These are phyloP conservation scores for Drosophila jambulina DNA, from an alignment of 1,140 invertebrate species.

Conservation along the genomic window DNA sequence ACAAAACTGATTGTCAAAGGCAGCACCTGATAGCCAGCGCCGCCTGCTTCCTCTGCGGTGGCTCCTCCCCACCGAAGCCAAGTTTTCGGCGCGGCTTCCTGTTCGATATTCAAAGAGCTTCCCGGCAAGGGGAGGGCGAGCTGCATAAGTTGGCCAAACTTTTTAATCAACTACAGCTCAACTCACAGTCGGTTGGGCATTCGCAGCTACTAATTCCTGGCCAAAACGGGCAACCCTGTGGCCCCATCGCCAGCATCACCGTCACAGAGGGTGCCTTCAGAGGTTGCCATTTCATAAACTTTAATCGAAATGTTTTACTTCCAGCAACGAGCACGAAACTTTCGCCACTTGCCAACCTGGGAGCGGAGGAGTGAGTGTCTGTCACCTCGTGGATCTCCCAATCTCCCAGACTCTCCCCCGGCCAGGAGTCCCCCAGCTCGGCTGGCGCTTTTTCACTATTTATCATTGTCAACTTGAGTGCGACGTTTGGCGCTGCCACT, in stretches of 20 bases:
- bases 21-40: slow-evolving; percentile 37
- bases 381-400: slow-evolving; percentile 35
- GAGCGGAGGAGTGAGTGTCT: slow-evolving; percentile 36
- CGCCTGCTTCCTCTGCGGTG: slow-evolving; percentile 1
- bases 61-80: slow-evolving; percentile 11
- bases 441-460: slow-evolving; percentile 82
- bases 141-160: slow-evolving; percentile 61
- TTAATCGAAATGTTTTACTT: slow-evolving; percentile 84
- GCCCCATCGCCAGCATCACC: slow-evolving; percentile 1
- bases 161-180: slow-evolving; percentile 76
- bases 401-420: not conserved
- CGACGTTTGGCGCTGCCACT: slow-evolving; percentile 78
- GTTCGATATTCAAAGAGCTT: slow-evolving; percentile 63
- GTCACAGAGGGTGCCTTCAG: slow-evolving; percentile 21
- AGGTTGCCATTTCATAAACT: slow-evolving; percentile 79
- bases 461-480: slow-evolving; percentile 84
- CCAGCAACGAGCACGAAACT: slow-evolving; percentile 70
- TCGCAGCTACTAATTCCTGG: slow-evolving; percentile 64
- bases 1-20: slow-evolving; percentile 54
- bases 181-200: slow-evolving; percentile 41
- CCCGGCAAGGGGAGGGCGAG: not conserved
- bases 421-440: slow-evolving; percentile 37
- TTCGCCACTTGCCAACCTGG: slow-evolving; percentile 74
- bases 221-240: slow-evolving; percentile 25
- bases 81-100: slow-evolving; percentile 53